Percentiles rank a stretch among this genome's conserved stretches.
Conservation (phyloP, 2,888 invertebrate genomes). For the Gisinianus flammeolus region DNA sequence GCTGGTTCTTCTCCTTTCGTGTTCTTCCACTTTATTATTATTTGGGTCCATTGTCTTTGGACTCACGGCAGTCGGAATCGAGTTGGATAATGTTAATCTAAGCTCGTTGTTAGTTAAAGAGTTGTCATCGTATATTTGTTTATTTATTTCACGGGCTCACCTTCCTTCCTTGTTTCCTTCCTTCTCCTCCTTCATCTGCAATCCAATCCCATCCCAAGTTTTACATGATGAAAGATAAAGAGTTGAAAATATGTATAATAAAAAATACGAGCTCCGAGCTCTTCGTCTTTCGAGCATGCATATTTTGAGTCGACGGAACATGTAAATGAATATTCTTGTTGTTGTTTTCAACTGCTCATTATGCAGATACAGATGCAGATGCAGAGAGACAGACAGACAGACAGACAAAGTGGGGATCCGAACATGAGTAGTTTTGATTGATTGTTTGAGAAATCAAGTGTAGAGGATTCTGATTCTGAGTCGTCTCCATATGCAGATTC, state of each 20-base stretch:
- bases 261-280: not conserved
- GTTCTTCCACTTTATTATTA: not conserved
- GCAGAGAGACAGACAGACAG: no score
- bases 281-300: not conserved
- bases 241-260: not conserved
- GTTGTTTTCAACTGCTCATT: not conserved
- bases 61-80: not conserved
- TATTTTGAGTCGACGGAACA: not conserved
- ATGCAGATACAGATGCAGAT: no score
- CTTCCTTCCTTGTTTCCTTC: not conserved
- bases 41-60: no score
- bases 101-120: constrained; percentile 15
- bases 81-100: not conserved
- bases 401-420: not conserved
- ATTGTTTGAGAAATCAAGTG: not conserved
- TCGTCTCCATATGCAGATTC: not conserved
- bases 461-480: not conserved
- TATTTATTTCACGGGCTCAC: constrained; percentile 3
- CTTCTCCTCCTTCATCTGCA: not conserved
- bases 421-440: no score
- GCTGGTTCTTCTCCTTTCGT: not conserved
- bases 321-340: not conserved
- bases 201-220: no score
- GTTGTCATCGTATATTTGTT: constrained; percentile 17
- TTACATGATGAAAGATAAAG: no score